These are phyloP conservation scores for Clusia tigrina DNA, from an alignment of 2,888 invertebrate species.

Conservation along the genomic window DNA sequence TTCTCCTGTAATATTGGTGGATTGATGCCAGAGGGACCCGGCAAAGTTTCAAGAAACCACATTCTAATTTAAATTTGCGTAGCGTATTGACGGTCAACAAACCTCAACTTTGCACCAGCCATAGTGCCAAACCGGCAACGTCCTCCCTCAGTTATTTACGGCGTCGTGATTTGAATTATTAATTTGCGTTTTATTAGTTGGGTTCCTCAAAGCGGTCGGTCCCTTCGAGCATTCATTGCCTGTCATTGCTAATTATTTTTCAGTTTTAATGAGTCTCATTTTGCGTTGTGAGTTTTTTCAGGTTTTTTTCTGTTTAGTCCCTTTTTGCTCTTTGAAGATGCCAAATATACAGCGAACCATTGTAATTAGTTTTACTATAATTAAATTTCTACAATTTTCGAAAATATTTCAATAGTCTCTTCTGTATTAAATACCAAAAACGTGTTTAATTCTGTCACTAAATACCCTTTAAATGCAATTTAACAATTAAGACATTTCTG, in stretches of 20 bases:
- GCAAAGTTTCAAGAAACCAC: not conserved
- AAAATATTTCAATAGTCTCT: too few species aligned
- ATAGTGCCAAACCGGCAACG: not conserved
- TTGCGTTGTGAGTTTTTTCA: not conserved
- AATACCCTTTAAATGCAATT: too few species aligned
- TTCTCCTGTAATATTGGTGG: too few species aligned
- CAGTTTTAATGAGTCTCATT: not conserved
- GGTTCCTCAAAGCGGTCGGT: conserved; percentile 29
- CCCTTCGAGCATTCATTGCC: conserved; percentile 29
- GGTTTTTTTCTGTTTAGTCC: not conserved
- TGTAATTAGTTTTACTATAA: too few species aligned
- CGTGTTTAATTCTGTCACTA: too few species aligned
- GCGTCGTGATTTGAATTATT: conserved; percentile 53
- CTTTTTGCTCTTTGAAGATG: too few species aligned
- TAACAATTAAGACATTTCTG: too few species aligned
- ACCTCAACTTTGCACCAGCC: conserved; percentile 9
- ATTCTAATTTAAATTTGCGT: conserved; percentile 3
- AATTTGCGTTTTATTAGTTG: conserved; percentile 54
- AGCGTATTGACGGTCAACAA: conserved; percentile 20
- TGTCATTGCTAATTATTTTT: not conserved
- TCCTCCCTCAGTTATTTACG: not conserved
- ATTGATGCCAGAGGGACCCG: too few species aligned
- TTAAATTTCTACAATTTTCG: too few species aligned
- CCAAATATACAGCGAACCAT: too few species aligned
- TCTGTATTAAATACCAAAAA: too few species aligned